These are phyloP conservation scores for Mnemiopsis leidyi DNA, from an alignment of 37 sponge, comb jelly and placozoan genomes.

Conservation along the genomic window DNA sequence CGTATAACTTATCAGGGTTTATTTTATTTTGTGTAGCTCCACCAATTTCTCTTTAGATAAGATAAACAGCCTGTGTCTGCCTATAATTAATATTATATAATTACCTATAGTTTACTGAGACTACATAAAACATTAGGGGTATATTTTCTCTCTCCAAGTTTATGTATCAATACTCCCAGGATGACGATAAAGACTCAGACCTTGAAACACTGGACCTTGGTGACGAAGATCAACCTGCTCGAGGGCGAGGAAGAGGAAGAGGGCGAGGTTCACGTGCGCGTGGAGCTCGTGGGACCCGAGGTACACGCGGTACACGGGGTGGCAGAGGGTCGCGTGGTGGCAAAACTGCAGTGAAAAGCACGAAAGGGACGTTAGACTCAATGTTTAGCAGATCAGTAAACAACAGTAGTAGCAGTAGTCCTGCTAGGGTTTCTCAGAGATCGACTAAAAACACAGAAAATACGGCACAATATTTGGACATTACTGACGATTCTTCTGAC, in stretches of 20 bases:
- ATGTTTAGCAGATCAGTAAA: not conserved
- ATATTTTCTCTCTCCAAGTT: too few relatives aligned
- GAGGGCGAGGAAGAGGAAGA: not conserved
- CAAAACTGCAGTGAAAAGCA: not conserved
- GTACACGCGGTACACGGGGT: not conserved
- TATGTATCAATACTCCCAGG: not conserved
- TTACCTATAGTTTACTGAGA: too few relatives aligned
- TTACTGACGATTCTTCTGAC: too few relatives aligned
- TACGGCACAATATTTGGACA: too few relatives aligned
- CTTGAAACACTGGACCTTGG: not conserved
- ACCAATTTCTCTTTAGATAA: too few relatives aligned
- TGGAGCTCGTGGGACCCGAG: not conserved
- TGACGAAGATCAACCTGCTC: not conserved
- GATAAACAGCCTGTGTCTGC: too few relatives aligned
- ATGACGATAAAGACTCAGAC: conserved; percentile 18
- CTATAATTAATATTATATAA: too few relatives aligned
- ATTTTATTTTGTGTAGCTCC: too few relatives aligned
- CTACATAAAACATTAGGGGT: too few relatives aligned
- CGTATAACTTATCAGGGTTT: too few relatives aligned
- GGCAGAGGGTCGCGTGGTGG: conserved; percentile 20
- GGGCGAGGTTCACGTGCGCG: conserved; percentile 20
- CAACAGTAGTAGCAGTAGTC: not conserved
- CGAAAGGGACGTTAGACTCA: conserved; percentile 22
- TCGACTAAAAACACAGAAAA: not conserved
- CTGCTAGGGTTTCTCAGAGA: not conserved